A percentile compares a stretch with the other conserved stretches of the same genome.
Conservation (phyloP, 1,140 invertebrate species). For the Littorina saxatilis region DNA sequence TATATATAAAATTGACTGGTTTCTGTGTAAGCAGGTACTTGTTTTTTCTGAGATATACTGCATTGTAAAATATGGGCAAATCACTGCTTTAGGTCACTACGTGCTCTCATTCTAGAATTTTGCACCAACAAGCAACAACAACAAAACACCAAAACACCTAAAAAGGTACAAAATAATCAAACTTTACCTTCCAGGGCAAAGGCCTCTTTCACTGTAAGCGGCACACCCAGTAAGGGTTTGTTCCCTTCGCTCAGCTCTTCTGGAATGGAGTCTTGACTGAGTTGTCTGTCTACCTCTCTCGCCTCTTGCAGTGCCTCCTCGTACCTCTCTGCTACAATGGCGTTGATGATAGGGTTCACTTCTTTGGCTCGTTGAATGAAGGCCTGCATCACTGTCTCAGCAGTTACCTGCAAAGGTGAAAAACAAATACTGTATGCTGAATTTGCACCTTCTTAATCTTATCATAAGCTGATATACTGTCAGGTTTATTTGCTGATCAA, state of each 20-base stretch:
- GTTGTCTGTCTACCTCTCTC: conserved; percentile 60
- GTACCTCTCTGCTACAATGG: conserved; percentile 65
- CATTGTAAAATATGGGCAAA: no score
- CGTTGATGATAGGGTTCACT: conserved; percentile 69
- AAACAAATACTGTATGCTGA: neutral
- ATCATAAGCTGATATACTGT: neutral
- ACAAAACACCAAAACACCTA: no score
- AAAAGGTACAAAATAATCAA: no score
- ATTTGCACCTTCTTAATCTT: neutral
- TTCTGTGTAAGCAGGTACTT: no score
- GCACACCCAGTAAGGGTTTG: conserved; percentile 72
- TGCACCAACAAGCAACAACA: no score
- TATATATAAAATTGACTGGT: no score
- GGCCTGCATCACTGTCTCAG: conserved; percentile 66
- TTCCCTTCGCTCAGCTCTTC: conserved; percentile 60
- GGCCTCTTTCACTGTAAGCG: conserved; percentile 73
- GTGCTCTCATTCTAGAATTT: no score
- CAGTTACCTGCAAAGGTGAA: conserved; percentile 57
- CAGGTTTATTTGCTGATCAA: neutral
- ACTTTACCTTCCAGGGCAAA: conserved; percentile 70
- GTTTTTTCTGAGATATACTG: no score
- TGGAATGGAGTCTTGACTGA: conserved; percentile 43
- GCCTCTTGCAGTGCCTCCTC: conserved; percentile 68
- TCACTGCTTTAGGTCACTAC: no score
- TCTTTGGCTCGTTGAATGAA: conserved; percentile 66